Evolutionary conservation across 1,140 invertebrate species (phyloP).

Genomic region (Adoxophyes honmai): DNA sequence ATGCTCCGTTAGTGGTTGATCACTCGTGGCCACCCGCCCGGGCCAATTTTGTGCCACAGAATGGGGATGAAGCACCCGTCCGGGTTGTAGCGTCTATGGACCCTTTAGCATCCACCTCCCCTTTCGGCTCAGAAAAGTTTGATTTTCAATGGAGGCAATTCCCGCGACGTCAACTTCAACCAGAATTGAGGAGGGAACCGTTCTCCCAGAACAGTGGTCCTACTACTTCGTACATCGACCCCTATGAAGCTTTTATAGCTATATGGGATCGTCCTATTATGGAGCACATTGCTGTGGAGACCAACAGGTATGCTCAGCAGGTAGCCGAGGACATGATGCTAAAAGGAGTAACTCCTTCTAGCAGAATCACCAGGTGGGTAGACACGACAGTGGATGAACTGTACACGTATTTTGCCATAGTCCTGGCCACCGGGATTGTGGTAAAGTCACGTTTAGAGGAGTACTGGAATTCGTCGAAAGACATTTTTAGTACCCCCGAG

Average conservation of each 20-base stretch:
- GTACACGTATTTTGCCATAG: not conserved
- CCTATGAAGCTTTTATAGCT: conserved; percentile 17
- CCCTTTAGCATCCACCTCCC: too few relatives aligned
- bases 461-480: not conserved
- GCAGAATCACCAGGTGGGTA: not conserved
- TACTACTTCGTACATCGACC: not conserved
- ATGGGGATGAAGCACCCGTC: too few relatives aligned
- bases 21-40: too few relatives aligned
- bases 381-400: not conserved
- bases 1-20: too few relatives aligned
- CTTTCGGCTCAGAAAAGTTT: too few relatives aligned
- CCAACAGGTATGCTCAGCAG: conserved; percentile 21
- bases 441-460: not conserved
- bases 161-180: not conserved
- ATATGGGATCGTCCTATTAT: conserved; percentile 23
- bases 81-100: too few relatives aligned
- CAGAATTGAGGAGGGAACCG: conserved; percentile 19
- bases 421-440: not conserved
- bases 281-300: conserved; percentile 20
- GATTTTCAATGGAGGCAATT: conserved; percentile 15
- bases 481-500: not conserved
- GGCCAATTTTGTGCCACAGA: too few relatives aligned
- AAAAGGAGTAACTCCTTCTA: not conserved
- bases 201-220: conserved; percentile 15
- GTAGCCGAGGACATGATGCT: not conserved